Base-by-base conservation (phyloP, 2,113 vertebrate species). In the Ammospiza nelsoni region DNA sequence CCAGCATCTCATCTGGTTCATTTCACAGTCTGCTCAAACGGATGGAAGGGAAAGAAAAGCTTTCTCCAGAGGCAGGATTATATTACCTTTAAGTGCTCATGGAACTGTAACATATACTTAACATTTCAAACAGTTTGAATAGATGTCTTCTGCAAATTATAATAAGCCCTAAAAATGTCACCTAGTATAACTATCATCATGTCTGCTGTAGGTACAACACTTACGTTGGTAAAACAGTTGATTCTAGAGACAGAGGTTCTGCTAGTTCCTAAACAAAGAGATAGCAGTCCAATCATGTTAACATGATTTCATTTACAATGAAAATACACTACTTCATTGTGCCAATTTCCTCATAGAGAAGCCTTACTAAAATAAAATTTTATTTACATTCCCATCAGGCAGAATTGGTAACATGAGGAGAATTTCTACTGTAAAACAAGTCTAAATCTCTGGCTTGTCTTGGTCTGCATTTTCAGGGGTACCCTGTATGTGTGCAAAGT, bases 71-170 rank as follows among this genome's bases (percentile, higher is more conserved):
- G 83, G 67, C 83, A 94, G 59, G 85, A 93, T 92, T 96, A 81
- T 59, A 96, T 92, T 97, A 90, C 68, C 76, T 95, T 78, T 87
- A 94, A 94, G 86, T 87, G 83, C 89, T 81, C 9, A 3, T 81
- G 80, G 77, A 95, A 84, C 27, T 81, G 61, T 48, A 96, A 95
- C 86, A 71, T 78, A 84, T 89, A 97, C 65, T 95, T 96, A 95
- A 87, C 89, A 92, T 93, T 95, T 97, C 96, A 96, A 92, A 65
- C 18, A 93, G 80, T 67, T 84, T 91, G 80, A 97, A 95, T 90
- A 94, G 73, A 48, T 89, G 95, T 95, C 94, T 95, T 89, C 87
- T 84, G 73, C 55, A 95, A 94, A 92, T 93, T 93, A 95, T 84
- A 95, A 86, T 55, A 90, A 94, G 51, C 72, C 61, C 72, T 90